Conservation (phyloP, 2,113 vertebrate genomes). For the Cyprinus carpio region DNA sequence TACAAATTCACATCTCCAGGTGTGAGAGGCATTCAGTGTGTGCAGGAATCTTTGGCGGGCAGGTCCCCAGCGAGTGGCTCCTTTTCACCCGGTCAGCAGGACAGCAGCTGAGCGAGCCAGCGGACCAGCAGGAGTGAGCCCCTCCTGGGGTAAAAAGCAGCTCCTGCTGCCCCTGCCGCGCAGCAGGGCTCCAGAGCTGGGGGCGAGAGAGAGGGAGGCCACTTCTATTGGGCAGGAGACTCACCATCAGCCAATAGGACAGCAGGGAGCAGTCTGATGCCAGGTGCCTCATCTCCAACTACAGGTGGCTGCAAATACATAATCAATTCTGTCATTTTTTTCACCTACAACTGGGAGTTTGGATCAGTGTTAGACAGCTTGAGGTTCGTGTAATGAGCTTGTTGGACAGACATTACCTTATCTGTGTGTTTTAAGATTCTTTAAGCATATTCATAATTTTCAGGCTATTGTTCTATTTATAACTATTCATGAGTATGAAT, state of each 20-base stretch:
- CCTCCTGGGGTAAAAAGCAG: conserved; percentile 60
- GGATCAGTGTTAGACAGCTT: conserved; percentile 42
- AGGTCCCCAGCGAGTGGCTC: conserved; percentile 50
- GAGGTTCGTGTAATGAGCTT: conserved; percentile 33
- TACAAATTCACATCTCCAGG: conserved; percentile 50
- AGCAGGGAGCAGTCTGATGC: conserved; percentile 42
- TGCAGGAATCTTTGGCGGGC: conserved; percentile 53
- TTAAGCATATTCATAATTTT: conserved; percentile 4
- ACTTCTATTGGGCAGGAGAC: conserved; percentile 32
- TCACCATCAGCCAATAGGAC: conserved; percentile 43
- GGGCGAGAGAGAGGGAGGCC: conserved; percentile 35
- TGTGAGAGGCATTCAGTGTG: conserved; percentile 52
- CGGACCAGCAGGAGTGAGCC: conserved; percentile 44
- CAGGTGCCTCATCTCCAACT: conserved; percentile 46
- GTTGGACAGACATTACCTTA: background rate
- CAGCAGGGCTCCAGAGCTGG: conserved; percentile 35
- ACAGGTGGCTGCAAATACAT: conserved; percentile 45
- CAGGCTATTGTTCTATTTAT: background rate
- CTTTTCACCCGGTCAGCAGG: conserved; percentile 54
- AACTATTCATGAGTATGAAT: background rate
- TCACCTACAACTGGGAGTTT: conserved; percentile 39
- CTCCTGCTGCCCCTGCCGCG: conserved; percentile 46
- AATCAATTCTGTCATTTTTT: conserved; percentile 39
- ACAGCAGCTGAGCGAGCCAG: conserved; percentile 47
- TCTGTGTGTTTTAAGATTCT: conserved; percentile 16